Evolutionary conservation across 2,113 vertebrate species (phyloP).

Genomic region (Neogale vison): DNA sequence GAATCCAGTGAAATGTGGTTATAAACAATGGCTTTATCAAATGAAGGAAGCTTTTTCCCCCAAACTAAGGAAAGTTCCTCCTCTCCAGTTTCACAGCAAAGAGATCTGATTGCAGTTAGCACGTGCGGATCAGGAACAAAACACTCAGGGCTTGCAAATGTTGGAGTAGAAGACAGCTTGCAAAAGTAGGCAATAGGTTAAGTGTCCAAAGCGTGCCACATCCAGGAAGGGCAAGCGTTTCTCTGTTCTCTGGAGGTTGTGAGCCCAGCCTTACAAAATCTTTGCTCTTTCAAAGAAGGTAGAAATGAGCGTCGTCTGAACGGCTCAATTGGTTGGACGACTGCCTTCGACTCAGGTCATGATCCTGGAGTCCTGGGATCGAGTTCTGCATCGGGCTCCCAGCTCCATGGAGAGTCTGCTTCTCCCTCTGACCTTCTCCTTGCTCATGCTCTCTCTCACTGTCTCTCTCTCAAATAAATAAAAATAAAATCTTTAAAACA

Average conservation of each 20-base stretch:
- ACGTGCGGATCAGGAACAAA: background rate
- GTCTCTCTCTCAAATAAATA: too few relatives aligned
- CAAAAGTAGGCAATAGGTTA: background rate
- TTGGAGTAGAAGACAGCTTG: background rate
- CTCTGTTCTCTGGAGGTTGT: background rate
- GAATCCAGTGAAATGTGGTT: background rate
- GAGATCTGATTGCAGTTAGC: background rate
- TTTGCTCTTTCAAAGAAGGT: background rate
- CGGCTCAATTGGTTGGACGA: too few relatives aligned
- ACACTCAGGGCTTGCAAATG: background rate
- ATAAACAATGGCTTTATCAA: background rate
- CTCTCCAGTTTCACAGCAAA: background rate
- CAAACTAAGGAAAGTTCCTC: background rate
- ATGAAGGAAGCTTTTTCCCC: background rate
- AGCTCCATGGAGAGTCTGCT: too few relatives aligned
- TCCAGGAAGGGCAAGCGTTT: background rate
- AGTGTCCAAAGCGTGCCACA: background rate
- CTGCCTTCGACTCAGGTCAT: too few relatives aligned
- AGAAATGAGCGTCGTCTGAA: background rate
- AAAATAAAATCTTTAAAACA: too few relatives aligned
- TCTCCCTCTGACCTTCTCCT: too few relatives aligned
- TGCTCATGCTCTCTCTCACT: too few relatives aligned
- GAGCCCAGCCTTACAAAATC: background rate
- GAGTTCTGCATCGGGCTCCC: too few relatives aligned
- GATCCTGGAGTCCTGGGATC: too few relatives aligned